A percentile compares a stretch with the other conserved stretches of the same genome.
These are phyloP conservation scores for Andricus grossulariae DNA, from an alignment of 1,140 invertebrate genomes.

Conservation along the genomic window DNA sequence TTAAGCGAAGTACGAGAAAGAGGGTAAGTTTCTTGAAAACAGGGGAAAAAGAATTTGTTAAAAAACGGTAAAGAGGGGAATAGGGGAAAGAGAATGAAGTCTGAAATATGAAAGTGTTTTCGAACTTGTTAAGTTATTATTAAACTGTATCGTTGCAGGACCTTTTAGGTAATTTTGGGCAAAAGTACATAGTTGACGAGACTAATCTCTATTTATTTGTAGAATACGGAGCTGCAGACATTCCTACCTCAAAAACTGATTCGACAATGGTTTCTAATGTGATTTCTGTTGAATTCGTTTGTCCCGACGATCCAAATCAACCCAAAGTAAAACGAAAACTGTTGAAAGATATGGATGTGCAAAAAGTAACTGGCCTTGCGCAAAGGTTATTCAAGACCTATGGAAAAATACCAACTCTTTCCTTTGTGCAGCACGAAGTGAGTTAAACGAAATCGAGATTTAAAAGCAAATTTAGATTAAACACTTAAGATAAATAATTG, in stretches of 20 bases:
- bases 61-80: no score
- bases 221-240: conserved; percentile 89
- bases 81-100: no score
- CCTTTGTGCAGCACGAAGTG: conserved; percentile 78
- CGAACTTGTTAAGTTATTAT: no score
- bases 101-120: no score
- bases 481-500: conserved; percentile 37
- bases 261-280: conserved; percentile 84
- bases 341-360: conserved; percentile 86
- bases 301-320: conserved; percentile 74
- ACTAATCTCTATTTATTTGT: conserved; percentile 66
- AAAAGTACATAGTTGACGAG: conserved; percentile 33
- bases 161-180: conserved; percentile 62
- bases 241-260: conserved; percentile 80
- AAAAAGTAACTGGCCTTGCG: conserved; percentile 86
- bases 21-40: no score
- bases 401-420: conserved; percentile 74
- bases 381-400: conserved; percentile 82
- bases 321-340: conserved; percentile 83
- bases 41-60: no score
- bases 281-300: conserved; percentile 79
- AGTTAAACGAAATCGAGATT: conserved; percentile 46
- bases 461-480: conserved; percentile 26
- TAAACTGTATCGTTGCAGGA: no score
- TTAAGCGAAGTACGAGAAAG: no score